phyloP scores from a whole-genome alignment of 2,113 vertebrate species.

The Heterotilapia buettikoferi region DNA sequence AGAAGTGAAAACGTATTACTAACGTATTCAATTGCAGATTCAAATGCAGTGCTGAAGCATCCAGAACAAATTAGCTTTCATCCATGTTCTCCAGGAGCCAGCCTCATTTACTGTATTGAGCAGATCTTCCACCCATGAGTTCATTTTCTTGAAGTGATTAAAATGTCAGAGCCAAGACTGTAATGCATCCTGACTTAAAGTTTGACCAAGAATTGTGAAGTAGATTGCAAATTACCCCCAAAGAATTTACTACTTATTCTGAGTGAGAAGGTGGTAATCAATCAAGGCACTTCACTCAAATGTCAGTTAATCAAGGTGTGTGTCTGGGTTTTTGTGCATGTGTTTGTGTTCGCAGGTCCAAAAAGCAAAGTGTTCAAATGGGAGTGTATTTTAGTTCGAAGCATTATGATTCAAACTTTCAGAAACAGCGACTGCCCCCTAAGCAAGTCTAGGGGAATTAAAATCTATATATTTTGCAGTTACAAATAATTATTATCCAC shows the following conservation, averaged over 20 bases:
- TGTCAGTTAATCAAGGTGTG: conserved; percentile 34
- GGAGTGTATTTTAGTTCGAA: background rate
- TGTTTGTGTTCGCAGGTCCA: background rate
- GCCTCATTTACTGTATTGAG: conserved; percentile 29
- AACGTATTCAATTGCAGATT: background rate
- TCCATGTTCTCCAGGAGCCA: background rate
- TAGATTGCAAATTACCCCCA: conserved; percentile 38
- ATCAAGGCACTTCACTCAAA: conserved; percentile 53
- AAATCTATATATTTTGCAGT: background rate
- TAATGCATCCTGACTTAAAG: conserved; percentile 57
- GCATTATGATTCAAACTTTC: background rate
- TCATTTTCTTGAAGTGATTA: conserved; percentile 53
- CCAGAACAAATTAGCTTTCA: conserved; percentile 9
- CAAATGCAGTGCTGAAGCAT: background rate
- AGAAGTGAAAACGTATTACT: background rate
- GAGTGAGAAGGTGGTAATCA: conserved; percentile 37
- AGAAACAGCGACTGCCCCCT: background rate
- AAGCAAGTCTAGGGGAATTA: background rate
- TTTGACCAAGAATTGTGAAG: conserved; percentile 33
- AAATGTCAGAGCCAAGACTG: conserved; percentile 50
- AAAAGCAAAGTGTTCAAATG: background rate
- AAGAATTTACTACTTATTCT: conserved; percentile 25
- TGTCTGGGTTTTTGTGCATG: background rate
- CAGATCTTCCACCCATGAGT: conserved; percentile 39
- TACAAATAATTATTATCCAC: conserved; percentile 2